phyloP scores from a whole-genome alignment of 1,140 invertebrate species.

The Drosophila santomea region DNA sequence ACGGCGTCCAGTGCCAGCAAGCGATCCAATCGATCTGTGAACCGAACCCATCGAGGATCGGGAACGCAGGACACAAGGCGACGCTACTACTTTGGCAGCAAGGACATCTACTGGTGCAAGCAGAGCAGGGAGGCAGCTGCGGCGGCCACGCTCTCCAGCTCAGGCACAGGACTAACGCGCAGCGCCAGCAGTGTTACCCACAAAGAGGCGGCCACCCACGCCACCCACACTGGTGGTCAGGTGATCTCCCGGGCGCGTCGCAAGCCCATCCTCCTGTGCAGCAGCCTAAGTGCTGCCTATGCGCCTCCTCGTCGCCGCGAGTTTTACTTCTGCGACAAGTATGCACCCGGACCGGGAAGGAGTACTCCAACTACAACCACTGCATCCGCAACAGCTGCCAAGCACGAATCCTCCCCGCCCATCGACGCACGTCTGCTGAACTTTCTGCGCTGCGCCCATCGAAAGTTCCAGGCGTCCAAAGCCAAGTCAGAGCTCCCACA shows the following conservation, averaged over 20 bases:
- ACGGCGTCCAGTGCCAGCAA: slow-evolving; percentile 30
- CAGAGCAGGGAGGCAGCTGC: slow-evolving; percentile 52
- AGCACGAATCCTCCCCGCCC: slow-evolving; percentile 28
- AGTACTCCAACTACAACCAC: neutral
- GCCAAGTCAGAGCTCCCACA: slow-evolving; percentile 28
- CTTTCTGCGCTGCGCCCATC: slow-evolving; percentile 65
- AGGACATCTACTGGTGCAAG: slow-evolving; percentile 81
- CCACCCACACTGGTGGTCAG: slow-evolving; percentile 31
- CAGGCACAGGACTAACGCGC: slow-evolving; percentile 31
- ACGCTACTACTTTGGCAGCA: slow-evolving; percentile 74
- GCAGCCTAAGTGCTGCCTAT: slow-evolving; percentile 70
- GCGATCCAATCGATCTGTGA: slow-evolving; percentile 30
- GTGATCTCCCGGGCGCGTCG: slow-evolving; percentile 62
- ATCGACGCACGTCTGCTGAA: slow-evolving; percentile 69
- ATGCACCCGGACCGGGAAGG: slow-evolving; percentile 37
- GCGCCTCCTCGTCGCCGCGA: slow-evolving; percentile 67
- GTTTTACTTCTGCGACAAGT: slow-evolving; percentile 77
- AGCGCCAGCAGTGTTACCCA: slow-evolving; percentile 67
- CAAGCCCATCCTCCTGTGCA: slow-evolving; percentile 64
- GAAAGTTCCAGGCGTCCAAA: slow-evolving; percentile 61
- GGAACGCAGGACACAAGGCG: slow-evolving; percentile 51
- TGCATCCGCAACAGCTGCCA: neutral
- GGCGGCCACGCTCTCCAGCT: neutral
- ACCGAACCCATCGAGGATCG: neutral
- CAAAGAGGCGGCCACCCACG: slow-evolving; percentile 39